Conservation (phyloP, 2,888 invertebrate genomes). For the Incurvaria masculella region DNA sequence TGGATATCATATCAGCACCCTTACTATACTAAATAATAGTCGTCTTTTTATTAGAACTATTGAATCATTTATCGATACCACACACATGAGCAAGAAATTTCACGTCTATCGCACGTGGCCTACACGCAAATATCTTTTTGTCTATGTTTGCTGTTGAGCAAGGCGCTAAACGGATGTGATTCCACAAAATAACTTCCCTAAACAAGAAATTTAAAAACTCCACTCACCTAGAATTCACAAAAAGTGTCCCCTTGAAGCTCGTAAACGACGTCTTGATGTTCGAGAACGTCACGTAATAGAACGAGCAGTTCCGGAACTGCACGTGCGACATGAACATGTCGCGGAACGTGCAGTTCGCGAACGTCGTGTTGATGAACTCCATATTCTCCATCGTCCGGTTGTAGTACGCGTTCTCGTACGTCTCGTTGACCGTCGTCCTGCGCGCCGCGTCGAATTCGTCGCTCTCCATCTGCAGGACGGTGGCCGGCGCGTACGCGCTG, state of each 20-base stretch:
- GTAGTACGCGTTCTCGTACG: conserved; percentile 43
- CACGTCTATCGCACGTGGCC: too few relatives aligned
- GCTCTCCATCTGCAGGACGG: conserved; percentile 42
- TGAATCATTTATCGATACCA: too few relatives aligned
- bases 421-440: conserved; percentile 27
- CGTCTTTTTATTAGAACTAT: too few relatives aligned
- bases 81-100: too few relatives aligned
- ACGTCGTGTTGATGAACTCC: conserved; percentile 57
- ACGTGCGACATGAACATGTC: conserved; percentile 70
- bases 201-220: not conserved
- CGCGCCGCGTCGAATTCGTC: conserved; percentile 28
- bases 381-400: conserved; percentile 63
- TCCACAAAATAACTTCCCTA: conserved; percentile 1
- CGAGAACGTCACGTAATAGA: conserved; percentile 65
- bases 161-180: too few relatives aligned
- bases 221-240: conserved; percentile 62
- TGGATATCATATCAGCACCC: too few relatives aligned
- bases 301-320: conserved; percentile 66
- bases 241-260: conserved; percentile 59
- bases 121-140: too few relatives aligned
- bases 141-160: too few relatives aligned
- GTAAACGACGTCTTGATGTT: conserved; percentile 71
- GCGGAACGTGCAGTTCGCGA: conserved; percentile 62
- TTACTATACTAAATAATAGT: too few relatives aligned
- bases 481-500: conserved; percentile 51